Base-by-base conservation (phyloP, 2,888 invertebrate species). In the Mimumesa dahlbomi region DNA sequence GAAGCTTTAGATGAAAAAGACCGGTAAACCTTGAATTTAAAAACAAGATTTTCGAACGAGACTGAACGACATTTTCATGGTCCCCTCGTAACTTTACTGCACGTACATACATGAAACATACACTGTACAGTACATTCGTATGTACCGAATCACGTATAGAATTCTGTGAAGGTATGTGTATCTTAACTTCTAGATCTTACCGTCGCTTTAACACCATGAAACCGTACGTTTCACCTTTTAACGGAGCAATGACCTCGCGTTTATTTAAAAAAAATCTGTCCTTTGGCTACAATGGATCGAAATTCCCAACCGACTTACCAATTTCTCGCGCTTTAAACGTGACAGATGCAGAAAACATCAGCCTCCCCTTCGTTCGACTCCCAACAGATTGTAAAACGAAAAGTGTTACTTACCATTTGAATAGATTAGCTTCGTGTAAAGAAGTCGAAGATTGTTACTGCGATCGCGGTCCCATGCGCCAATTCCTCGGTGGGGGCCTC, bases 351-450 rank as follows among this genome's bases (percentile, higher is more conserved):
- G n/a, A n/a, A n/a, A n/a, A n/a, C n/a, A n/a, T n/a, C n/a, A n/a
- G n/a, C n/a, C n/a, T n/a, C n/a, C n/a, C n/a, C n/a, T n/a, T n/a
- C n/a, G n/a, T n/a, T n/a, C n/a, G n/a, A n/a, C n/a, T n/a, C n/a
- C n/a, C n/a, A n/a, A n/a, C n/a, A n/a, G n/a, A n/a, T n/a, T n/a
- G n/a, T n/a, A n/a, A n/a, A n/a, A n/a, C n/a, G n/a, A n/a, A n/a
- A n/a, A n/a, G n/a, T n/a, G n/a, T 13, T 34, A 64, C 71, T 73
- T 45, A 73, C 73, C 72, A 72, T 72, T 59, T 16, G 67, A 52
- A 22, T 21, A 53, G 2, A 45, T 11, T 1, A 53, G 31, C 3
- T 19, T n/a, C 3, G 6, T 38, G 11, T 18, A 43, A 0, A 45
- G 13, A 1, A 46, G 11, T 11, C 36, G 54, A 11, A 59, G 38